Percentiles rank a stretch among this genome's conserved stretches.
Evolutionary conservation across 35 echinoderm and acorn worm genomes (phyloP).

Genomic region (Chiridota heheva): DNA sequence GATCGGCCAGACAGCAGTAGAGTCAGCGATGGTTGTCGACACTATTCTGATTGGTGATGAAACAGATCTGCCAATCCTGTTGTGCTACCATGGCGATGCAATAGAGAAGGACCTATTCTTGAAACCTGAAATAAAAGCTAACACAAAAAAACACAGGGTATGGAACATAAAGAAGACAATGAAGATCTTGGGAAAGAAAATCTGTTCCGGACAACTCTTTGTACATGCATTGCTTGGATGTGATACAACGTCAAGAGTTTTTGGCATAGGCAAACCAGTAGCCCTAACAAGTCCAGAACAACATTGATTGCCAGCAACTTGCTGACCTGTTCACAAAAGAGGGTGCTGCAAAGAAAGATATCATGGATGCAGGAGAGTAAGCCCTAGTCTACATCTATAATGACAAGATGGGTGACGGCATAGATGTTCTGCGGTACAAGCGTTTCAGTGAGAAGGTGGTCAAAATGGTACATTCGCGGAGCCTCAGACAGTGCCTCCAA

Average conservation of each 20-base stretch:
- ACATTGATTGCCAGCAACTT: not conserved
- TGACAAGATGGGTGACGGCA: not conserved
- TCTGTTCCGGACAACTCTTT: slow-evolving; percentile 34
- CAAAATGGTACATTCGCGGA: slow-evolving; percentile 3
- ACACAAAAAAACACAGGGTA: slow-evolving; percentile 17
- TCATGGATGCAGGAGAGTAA: slow-evolving; percentile 22
- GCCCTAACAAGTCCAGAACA: slow-evolving; percentile 16
- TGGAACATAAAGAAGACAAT: slow-evolving; percentile 51
- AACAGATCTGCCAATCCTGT: slow-evolving; percentile 32
- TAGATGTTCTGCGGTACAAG: slow-evolving; percentile 26
- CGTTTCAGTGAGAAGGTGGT: not conserved
- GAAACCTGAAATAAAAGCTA: slow-evolving; percentile 35
- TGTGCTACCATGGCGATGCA: slow-evolving; percentile 38
- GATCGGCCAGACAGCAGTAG: slow-evolving; percentile 49
- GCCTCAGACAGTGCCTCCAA: not conserved
- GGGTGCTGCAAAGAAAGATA: not conserved
- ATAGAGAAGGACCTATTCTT: slow-evolving; percentile 23
- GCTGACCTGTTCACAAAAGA: slow-evolving; percentile 38
- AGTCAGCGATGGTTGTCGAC: slow-evolving; percentile 17
- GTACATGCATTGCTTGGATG: slow-evolving; percentile 47
- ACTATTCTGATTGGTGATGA: slow-evolving; percentile 57
- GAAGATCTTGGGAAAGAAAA: slow-evolving; percentile 2
- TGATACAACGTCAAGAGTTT: slow-evolving; percentile 54
- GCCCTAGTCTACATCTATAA: too few species aligned
- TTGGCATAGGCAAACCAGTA: slow-evolving; percentile 42